Conservation (phyloP, 2,888 invertebrate species). For the Philopedon plagiatum region DNA sequence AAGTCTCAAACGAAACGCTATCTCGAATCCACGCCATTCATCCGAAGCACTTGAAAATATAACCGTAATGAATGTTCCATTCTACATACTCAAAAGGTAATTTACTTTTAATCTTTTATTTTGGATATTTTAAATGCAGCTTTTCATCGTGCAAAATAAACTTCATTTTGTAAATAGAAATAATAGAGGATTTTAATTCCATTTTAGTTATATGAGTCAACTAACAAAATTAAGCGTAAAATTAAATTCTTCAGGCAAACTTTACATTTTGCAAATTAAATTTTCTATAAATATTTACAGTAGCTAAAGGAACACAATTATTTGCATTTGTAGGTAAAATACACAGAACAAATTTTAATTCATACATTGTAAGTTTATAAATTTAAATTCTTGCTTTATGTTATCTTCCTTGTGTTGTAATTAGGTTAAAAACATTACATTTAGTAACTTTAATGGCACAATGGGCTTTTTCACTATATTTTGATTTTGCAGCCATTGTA, state of each 20-base stretch:
- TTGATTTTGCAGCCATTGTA: too few relatives aligned
- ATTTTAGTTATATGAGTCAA: neutral
- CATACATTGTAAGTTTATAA: neutral
- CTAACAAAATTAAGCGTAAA: neutral
- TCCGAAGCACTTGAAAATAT: too few relatives aligned
- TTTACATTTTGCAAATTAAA: neutral
- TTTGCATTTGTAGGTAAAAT: neutral
- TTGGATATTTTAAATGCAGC: neutral
- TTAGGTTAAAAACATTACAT: too few relatives aligned
- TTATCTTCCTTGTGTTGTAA: too few relatives aligned
- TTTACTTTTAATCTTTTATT: too few relatives aligned
- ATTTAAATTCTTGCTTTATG: too few relatives aligned
- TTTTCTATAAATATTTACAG: constrained; percentile 2
- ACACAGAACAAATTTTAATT: neutral
- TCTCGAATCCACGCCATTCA: too few relatives aligned
- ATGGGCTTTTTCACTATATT: too few relatives aligned
- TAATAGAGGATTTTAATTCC: neutral
- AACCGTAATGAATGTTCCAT: too few relatives aligned
- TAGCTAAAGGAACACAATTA: neutral
- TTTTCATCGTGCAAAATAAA: neutral
- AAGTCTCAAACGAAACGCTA: too few relatives aligned
- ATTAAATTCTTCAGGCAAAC: neutral
- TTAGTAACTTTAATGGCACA: too few relatives aligned
- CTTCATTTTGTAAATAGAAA: neutral
- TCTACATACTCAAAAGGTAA: too few relatives aligned